phyloP scores from a whole-genome alignment of 35 echinoderm and acorn worm species.

The Apostichopus parvimensis region DNA sequence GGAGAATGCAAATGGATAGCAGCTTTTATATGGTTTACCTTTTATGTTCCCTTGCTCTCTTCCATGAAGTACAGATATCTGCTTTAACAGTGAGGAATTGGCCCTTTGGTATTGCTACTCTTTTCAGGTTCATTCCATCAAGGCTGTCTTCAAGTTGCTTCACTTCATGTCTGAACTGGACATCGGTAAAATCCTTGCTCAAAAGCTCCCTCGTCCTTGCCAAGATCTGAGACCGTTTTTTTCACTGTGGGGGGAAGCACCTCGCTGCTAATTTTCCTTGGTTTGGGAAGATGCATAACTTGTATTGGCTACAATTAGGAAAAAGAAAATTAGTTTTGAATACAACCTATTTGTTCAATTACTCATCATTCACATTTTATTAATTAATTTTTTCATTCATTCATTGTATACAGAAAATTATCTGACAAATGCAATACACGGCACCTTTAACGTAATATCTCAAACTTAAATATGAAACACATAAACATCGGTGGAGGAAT shows the following conservation, averaged over 20 bases:
- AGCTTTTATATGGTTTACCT: no score
- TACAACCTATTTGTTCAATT: no score
- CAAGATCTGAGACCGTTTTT: not conserved
- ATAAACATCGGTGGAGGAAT: no score
- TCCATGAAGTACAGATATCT: conserved; percentile 44
- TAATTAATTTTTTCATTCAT: no score
- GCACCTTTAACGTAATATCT: no score
- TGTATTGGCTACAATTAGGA: not conserved
- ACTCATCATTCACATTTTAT: no score
- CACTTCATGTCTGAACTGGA: conserved; percentile 36
- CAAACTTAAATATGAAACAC: no score
- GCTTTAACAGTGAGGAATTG: conserved; percentile 27
- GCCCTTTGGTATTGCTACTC: conserved; percentile 19
- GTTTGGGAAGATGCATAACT: conserved; percentile 20
- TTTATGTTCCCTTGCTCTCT: not conserved
- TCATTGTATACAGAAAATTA: no score
- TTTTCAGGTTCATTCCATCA: conserved; percentile 2
- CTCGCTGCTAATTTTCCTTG: not conserved
- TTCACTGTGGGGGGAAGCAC: conserved; percentile 3
- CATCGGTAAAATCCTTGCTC: conserved; percentile 33
- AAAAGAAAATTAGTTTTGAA: no score
- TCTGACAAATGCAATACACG: no score
- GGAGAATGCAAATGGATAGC: no score
- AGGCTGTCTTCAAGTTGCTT: not conserved
- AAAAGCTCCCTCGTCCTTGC: not conserved